Conservation (phyloP, 1,140 invertebrate species). For the Drosophila kurseongensis region DNA sequence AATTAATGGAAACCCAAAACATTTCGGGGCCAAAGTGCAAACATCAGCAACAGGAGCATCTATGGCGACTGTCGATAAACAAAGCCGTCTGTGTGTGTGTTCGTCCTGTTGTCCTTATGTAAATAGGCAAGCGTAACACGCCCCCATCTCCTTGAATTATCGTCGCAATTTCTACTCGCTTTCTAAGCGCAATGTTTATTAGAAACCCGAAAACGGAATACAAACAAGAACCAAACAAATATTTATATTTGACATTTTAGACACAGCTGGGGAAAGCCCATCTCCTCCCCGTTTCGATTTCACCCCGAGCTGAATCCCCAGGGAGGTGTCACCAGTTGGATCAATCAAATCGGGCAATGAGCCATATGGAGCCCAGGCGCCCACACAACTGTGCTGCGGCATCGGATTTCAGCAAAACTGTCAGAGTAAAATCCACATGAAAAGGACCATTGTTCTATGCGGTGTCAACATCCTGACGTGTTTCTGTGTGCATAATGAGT, state of each 20-base stretch:
- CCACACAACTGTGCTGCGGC: constrained; percentile 16
- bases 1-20: constrained; percentile 61
- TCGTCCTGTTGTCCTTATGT: constrained; percentile 15
- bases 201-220: constrained; percentile 51
- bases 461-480: constrained; percentile 19
- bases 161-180: constrained; percentile 15
- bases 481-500: constrained; percentile 18
- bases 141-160: constrained; percentile 26
- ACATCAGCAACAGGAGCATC: constrained; percentile 30
- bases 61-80: constrained; percentile 28
- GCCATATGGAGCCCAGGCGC: constrained; percentile 41
- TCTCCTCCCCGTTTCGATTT: no score
- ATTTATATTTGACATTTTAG: constrained; percentile 72
- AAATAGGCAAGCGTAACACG: constrained; percentile 54
- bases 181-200: constrained; percentile 56
- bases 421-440: constrained; percentile 35
- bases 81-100: constrained; percentile 9
- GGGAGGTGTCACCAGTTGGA: constrained; percentile 62
- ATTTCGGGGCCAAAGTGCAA: constrained; percentile 45
- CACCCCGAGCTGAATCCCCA: not conserved
- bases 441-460: constrained; percentile 40
- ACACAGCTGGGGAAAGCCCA: constrained; percentile 33
- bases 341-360: constrained; percentile 68
- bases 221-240: constrained; percentile 60
- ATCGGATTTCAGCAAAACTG: constrained; percentile 55